phyloP scores from a whole-genome alignment of 2,113 vertebrate species.

The Cichladusa arquata region DNA sequence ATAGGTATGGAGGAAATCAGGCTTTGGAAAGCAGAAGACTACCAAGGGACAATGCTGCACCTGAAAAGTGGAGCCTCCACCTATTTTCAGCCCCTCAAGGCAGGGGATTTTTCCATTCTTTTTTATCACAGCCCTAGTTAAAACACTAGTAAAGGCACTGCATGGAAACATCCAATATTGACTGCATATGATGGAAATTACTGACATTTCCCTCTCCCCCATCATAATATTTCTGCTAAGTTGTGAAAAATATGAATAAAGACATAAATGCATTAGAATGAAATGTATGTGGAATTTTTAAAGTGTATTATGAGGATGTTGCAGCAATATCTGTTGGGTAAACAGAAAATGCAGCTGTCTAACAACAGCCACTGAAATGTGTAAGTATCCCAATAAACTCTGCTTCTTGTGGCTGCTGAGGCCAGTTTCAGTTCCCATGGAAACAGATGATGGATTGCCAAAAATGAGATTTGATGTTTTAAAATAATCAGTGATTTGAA shows the following conservation, averaged over 20 bases:
- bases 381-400: slow-evolving; percentile 53
- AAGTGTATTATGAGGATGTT: neutral
- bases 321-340: slow-evolving; percentile 29
- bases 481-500: slow-evolving; percentile 63
- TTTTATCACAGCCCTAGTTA: neutral
- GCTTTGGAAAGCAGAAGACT: neutral
- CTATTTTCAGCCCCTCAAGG: no score
- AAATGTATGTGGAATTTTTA: neutral
- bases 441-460: slow-evolving; percentile 62
- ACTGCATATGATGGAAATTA: neutral
- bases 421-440: slow-evolving; percentile 60
- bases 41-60: neutral
- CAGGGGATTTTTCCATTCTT: neutral
- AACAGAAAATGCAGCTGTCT: slow-evolving; percentile 53
- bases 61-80: neutral
- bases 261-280: slow-evolving; percentile 8
- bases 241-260: neutral
- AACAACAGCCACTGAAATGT: slow-evolving; percentile 45
- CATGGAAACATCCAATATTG: neutral
- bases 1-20: neutral
- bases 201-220: neutral
- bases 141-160: neutral
- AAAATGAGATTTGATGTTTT: slow-evolving; percentile 58
- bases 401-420: slow-evolving; percentile 18
- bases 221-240: neutral